These are phyloP conservation scores for Rhynchophorus ferrugineus DNA, from an alignment of 1,140 invertebrate species.

Conservation along the genomic window DNA sequence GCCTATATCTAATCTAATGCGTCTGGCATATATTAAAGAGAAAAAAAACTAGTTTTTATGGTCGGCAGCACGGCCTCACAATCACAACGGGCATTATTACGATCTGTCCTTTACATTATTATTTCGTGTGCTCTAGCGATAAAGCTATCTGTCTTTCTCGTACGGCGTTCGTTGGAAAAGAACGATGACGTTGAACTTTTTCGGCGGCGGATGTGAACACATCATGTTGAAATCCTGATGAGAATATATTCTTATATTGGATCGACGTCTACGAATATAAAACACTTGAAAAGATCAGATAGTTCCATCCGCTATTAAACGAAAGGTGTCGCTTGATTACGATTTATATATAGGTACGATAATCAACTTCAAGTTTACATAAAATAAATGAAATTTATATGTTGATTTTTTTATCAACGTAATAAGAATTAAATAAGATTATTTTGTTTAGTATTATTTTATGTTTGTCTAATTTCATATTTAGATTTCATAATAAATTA, in stretches of 20 bases:
- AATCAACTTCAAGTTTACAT: too few relatives aligned
- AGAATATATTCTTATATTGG: background rate
- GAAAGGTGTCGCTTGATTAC: too few relatives aligned
- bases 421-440: too few relatives aligned
- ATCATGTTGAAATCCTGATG: background rate
- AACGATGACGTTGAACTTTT: background rate
- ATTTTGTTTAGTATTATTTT: too few relatives aligned
- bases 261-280: too few relatives aligned
- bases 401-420: too few relatives aligned
- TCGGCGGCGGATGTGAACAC: background rate
- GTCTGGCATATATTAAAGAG: slow-evolving; percentile 2
- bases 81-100: background rate
- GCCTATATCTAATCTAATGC: slow-evolving; percentile 3
- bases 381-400: too few relatives aligned
- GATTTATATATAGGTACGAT: too few relatives aligned
- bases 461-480: too few relatives aligned
- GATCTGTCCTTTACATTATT: background rate
- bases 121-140: background rate
- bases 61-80: background rate
- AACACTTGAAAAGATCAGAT: too few relatives aligned
- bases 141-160: background rate
- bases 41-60: slow-evolving; percentile 2
- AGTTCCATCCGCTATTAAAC: too few relatives aligned
- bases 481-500: too few relatives aligned
- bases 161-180: background rate